A percentile compares a stretch with the other conserved stretches of the same genome.
These are phyloP conservation scores for Diabrotica virgifera DNA, from an alignment of 1,140 invertebrate species.

Conservation along the genomic window DNA sequence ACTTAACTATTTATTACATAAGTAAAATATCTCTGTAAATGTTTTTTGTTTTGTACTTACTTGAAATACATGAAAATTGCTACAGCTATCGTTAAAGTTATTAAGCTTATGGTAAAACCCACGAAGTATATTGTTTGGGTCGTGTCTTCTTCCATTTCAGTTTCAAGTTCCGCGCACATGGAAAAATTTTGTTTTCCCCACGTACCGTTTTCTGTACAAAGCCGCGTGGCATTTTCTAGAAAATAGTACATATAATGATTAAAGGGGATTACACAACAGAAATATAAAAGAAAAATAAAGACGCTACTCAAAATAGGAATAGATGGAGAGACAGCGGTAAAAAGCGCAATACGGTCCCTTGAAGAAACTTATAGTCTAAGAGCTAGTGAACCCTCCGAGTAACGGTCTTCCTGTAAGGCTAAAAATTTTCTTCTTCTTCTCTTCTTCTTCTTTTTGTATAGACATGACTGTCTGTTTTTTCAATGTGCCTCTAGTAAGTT, in stretches of 20 bases:
- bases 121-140: slow-evolving; percentile 62
- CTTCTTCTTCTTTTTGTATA: too few species aligned
- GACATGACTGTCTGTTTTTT: too few species aligned
- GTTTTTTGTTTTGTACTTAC: slow-evolving; percentile 54
- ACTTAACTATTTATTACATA: not conserved
- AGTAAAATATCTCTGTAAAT: not conserved
- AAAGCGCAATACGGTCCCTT: too few species aligned
- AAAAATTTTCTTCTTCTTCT: too few species aligned
- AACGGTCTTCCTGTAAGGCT: too few species aligned
- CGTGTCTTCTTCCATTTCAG: slow-evolving; percentile 39
- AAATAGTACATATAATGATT: not conserved
- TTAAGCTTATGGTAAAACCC: slow-evolving; percentile 72
- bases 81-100: slow-evolving; percentile 70
- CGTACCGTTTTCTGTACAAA: not conserved
- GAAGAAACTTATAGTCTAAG: too few species aligned
- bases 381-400: too few species aligned
- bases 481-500: too few species aligned
- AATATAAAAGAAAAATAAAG: not conserved
- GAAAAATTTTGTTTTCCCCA: slow-evolving; percentile 21
- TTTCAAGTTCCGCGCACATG: slow-evolving; percentile 55
- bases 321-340: too few species aligned
- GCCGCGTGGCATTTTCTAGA: not conserved
- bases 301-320: too few species aligned
- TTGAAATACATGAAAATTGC: slow-evolving; percentile 82
- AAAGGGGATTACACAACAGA: not conserved